These are phyloP conservation scores for Actinia tenebrosa DNA, from an alignment of 64 coral and sea anemone genomes.

Conservation along the genomic window DNA sequence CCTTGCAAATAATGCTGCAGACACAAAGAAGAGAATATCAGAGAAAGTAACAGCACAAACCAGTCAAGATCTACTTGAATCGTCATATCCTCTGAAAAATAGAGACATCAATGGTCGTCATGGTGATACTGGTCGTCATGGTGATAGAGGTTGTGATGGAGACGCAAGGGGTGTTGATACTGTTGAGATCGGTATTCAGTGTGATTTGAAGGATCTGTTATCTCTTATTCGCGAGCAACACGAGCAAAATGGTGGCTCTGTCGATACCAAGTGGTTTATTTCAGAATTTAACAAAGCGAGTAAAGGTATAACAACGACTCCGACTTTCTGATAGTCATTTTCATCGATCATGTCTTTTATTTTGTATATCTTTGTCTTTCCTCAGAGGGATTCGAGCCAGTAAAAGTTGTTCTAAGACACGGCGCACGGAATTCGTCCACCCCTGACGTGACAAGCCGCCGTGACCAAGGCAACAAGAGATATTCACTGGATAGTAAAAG, in stretches of 20 bases:
- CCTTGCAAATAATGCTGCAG: not conserved
- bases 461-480: not conserved
- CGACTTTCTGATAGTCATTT: not conserved
- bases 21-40: not conserved
- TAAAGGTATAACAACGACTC: not conserved
- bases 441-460: slow-evolving; percentile 3
- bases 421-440: not conserved
- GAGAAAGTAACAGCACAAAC: not conserved
- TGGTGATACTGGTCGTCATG: not conserved
- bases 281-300: not conserved
- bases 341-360: not conserved
- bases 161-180: not conserved
- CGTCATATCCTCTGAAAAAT: too few species aligned
- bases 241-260: slow-evolving; percentile 24
- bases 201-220: slow-evolving; percentile 27
- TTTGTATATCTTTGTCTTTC: not conserved
- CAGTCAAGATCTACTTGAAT: not conserved
- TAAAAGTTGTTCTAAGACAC: not conserved
- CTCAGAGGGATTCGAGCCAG: slow-evolving; percentile 7
- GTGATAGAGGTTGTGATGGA: not conserved
- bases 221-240: slow-evolving; percentile 34
- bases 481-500: not conserved
- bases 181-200: slow-evolving; percentile 28
- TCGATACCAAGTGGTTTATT: slow-evolving; percentile 35
- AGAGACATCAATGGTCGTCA: not conserved